Conservation (phyloP, 2,888 invertebrate species). For the Parnassius orleans region DNA sequence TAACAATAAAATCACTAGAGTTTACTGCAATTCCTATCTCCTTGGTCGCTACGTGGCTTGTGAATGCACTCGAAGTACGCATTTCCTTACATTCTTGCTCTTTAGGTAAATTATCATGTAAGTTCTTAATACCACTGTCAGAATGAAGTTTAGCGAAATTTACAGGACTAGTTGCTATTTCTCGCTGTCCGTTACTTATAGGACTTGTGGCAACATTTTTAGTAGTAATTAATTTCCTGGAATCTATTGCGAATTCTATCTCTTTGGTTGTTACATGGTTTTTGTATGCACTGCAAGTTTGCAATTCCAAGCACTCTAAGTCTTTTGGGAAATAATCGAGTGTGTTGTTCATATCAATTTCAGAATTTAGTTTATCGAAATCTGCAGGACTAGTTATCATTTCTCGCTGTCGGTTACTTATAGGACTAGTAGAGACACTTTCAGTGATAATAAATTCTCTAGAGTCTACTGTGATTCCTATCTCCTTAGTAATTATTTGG, state of each 20-base stretch:
- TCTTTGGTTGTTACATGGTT: not conserved
- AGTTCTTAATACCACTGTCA: too few species aligned
- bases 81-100: too few species aligned
- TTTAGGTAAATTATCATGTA: too few species aligned
- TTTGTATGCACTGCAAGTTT: too few species aligned
- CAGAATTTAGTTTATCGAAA: not conserved
- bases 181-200: not conserved
- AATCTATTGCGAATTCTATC: not conserved
- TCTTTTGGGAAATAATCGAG: too few species aligned
- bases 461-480: not conserved
- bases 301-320: too few species aligned
- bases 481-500: not conserved
- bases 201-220: not conserved
- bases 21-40: conserved; percentile 2
- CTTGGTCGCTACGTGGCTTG: not conserved
- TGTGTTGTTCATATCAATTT: too few species aligned
- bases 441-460: conserved; percentile 1
- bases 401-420: not conserved
- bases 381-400: conserved; percentile 29
- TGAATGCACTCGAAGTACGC: not conserved
- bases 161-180: conserved; percentile 30
- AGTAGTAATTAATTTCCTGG: not conserved
- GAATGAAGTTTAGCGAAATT: conserved; percentile 1
- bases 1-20: conserved; percentile 1
- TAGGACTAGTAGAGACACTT: conserved; percentile 11